These are phyloP conservation scores for Phengaris alcon DNA, from an alignment of 2,888 invertebrate species.

Conservation along the genomic window DNA sequence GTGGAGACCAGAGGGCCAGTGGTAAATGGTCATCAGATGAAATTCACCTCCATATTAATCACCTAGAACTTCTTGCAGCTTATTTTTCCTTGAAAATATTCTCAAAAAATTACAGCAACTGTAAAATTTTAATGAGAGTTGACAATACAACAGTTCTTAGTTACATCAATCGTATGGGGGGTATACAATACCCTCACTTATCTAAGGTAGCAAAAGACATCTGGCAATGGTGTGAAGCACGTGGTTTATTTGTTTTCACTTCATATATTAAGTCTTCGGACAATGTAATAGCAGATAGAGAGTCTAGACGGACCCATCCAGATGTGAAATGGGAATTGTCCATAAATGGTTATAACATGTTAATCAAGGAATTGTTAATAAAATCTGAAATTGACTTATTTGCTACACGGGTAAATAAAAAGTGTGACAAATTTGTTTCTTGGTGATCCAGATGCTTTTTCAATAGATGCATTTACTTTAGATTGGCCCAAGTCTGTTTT, in stretches of 20 bases:
- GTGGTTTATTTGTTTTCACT: constrained; percentile 43
- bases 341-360: constrained; percentile 30
- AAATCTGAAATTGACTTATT: no score
- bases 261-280: constrained; percentile 32
- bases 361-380: not conserved
- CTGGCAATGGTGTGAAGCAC: constrained; percentile 41
- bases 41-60: no score
- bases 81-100: no score
- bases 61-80: no score
- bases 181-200: constrained; percentile 36
- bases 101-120: no score
- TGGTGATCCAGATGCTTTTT: no score
- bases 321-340: constrained; percentile 36
- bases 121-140: no score
- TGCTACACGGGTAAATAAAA: no score
- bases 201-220: constrained; percentile 34
- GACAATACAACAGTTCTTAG: constrained; percentile 1
- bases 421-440: no score
- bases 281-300: constrained; percentile 35
- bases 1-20: constrained; percentile 13
- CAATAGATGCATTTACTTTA: not conserved
- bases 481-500: no score
- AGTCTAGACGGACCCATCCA: constrained; percentile 34
- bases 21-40: constrained; percentile 33
- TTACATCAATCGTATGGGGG: constrained; percentile 8